phyloP scores from a whole-genome alignment of 2,113 vertebrate genomes.

The Ovibos moschatus region DNA sequence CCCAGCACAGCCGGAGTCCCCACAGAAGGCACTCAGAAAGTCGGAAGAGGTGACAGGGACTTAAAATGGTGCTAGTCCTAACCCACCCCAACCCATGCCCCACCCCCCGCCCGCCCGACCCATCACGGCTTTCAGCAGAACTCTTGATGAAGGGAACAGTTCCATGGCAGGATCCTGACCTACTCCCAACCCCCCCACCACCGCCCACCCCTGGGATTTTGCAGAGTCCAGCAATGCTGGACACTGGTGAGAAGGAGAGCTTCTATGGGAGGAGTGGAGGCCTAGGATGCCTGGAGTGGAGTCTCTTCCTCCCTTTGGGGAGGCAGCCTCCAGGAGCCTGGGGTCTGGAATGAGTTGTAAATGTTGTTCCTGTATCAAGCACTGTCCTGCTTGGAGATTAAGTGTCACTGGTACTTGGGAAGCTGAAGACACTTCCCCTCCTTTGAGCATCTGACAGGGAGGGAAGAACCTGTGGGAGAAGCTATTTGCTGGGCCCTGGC shows the following conservation, averaged over 20 bases:
- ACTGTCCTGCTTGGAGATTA: conserved; percentile 63
- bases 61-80: not conserved
- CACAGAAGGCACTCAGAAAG: not conserved
- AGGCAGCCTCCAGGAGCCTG: conserved; percentile 49
- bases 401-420: conserved; percentile 47
- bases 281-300: conserved; percentile 37
- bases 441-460: not conserved
- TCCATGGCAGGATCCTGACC: not conserved
- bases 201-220: conserved; percentile 38
- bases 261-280: conserved; percentile 23
- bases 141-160: not conserved
- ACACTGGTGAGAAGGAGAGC: conserved; percentile 5
- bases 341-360: conserved; percentile 69
- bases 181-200: not conserved
- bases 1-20: not conserved
- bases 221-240: conserved; percentile 57
- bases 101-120: not conserved
- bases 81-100: accelerated
- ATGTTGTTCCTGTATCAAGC: conserved; percentile 68
- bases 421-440: not conserved
- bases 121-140: not conserved
- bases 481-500: conserved; percentile 83
- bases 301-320: not conserved
- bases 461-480: not conserved
- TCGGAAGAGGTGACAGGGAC: not conserved